Base-by-base conservation (phyloP, 2,888 invertebrate species). In the Falcaria lacertinaria region DNA sequence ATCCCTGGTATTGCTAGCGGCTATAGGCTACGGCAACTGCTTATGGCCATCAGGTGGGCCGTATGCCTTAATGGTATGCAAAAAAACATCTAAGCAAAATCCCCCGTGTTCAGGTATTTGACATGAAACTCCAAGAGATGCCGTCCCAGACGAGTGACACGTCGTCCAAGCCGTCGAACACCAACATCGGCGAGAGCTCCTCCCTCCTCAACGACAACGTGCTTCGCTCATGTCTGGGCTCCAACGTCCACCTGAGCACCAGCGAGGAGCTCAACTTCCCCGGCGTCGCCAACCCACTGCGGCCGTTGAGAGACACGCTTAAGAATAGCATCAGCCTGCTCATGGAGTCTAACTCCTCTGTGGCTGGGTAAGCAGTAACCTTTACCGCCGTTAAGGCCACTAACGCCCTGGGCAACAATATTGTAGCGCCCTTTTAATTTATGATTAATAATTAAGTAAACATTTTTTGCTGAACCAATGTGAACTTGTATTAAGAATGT, bases 311-410 rank as follows among this genome's bases (percentile, higher is more conserved):
- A n/a, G 89, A 89, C 17, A 74, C 89, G 0, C 54, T 89, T 39
- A 88, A 88, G 60, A 85, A 89, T 44, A 87, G 87, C 45, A 88
- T 89, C 50, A 84, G 78, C 47, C 52, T 89, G 19, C 64, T 89
- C 1, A 84, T 88, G 85, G 88, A 80, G 39, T 83, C 87, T 0
- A 64, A 55, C 13, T 71, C 81, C 1, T 75, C 77, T 0, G 60
- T 69, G 7, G 59, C 63, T 32, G 78, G 75, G 86, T 82, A 48
- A 55, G 66, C 61, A 6, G 15, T 15, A 25, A 25, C 8, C 17
- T n/a, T n/a, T n/a, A n/a, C n/a, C n/a, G n/a, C n/a, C n/a, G n/a
- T n/a, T n/a, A n/a, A n/a, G n/a, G n/a, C n/a, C n/a, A n/a, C n/a
- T n/a, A n/a, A n/a, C n/a, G n/a, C n/a, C n/a, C n/a, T n/a, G n/a